A percentile compares a stretch with the other conserved stretches of the same genome.
These are phyloP conservation scores for Patiria pectinifera DNA, from an alignment of 53 echinoderm and acorn worm species.

Conservation along the genomic window DNA sequence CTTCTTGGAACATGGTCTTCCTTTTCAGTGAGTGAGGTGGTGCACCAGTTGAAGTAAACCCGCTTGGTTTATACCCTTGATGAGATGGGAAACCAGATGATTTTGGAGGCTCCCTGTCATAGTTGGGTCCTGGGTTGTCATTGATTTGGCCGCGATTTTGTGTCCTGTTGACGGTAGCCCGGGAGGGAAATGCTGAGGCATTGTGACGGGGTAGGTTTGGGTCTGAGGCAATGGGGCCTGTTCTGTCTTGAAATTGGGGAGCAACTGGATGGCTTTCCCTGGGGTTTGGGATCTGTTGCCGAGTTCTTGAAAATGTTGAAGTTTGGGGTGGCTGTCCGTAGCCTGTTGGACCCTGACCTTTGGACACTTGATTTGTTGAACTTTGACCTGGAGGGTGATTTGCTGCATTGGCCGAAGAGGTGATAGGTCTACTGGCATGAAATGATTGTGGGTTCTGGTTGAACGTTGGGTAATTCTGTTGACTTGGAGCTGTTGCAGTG, in stretches of 20 bases:
- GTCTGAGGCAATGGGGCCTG: background rate
- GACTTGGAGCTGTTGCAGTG: background rate
- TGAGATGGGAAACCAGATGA: conserved; percentile 18
- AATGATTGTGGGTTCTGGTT: background rate
- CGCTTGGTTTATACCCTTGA: conserved; percentile 18
- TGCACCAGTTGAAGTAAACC: conserved; percentile 18
- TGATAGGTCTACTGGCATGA: background rate
- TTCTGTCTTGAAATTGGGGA: background rate
- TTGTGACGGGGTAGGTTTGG: conserved; percentile 2
- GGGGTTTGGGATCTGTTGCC: background rate
- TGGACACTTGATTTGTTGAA: conserved; percentile 35
- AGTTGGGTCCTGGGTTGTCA: background rate
- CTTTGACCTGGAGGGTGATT: conserved; percentile 43
- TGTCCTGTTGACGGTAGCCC: conserved; percentile 7
- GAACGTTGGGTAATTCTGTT: background rate
- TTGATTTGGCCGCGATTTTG: background rate
- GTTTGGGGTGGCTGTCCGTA: background rate
- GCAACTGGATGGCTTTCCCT: background rate
- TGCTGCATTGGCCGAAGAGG: background rate
- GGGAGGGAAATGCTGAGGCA: conserved; percentile 36
- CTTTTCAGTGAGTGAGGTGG: conserved; percentile 40
- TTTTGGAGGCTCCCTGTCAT: background rate
- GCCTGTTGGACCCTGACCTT: conserved; percentile 19
- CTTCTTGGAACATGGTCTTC: conserved; percentile 68
- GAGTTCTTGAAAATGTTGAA: background rate